Percentiles rank a stretch among this genome's conserved stretches.
Conservation (phyloP, 2,888 invertebrate genomes). For the Arrhopalites spinosus region DNA sequence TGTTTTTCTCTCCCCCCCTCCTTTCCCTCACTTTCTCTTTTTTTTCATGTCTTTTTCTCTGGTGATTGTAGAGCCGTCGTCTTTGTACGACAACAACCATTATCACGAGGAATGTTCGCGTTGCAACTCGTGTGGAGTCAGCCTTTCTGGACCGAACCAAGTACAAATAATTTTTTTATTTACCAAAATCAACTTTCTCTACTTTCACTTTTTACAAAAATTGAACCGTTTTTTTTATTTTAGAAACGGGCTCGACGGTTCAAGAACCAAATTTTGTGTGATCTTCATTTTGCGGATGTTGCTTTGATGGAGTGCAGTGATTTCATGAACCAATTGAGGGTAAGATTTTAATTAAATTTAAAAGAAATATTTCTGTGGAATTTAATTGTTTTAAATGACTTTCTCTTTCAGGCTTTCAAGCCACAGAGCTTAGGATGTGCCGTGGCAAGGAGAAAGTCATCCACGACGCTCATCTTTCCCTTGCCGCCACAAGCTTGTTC, state of each 20-base stretch:
- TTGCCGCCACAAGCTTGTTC: constrained; percentile 92
- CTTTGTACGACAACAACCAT: constrained; percentile 91
- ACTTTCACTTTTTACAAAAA: too few relatives aligned
- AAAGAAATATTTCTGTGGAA: too few relatives aligned
- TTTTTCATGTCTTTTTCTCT: not conserved
- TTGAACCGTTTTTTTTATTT: too few relatives aligned
- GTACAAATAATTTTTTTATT: constrained; percentile 43
- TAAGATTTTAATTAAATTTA: too few relatives aligned
- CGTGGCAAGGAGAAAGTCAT: constrained; percentile 89
- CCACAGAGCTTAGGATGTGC: constrained; percentile 94
- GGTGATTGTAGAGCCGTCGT: constrained; percentile 78
- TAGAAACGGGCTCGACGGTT: constrained; percentile 68
- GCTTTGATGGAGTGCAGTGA: constrained; percentile 96
- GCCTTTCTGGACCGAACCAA: constrained; percentile 84
- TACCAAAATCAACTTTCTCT: not conserved
- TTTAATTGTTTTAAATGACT: too few relatives aligned
- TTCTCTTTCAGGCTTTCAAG: constrained; percentile 79
- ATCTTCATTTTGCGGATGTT: constrained; percentile 94
- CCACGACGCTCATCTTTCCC: constrained; percentile 91
- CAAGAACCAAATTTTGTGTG: constrained; percentile 92
- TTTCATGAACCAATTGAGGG: constrained; percentile 87
- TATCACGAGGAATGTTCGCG: constrained; percentile 97
- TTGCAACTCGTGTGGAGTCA: constrained; percentile 93
- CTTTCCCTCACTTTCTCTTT: too few relatives aligned
- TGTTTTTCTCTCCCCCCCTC: too few relatives aligned